Evolutionary conservation across 2,797 vertebrate species (phyloP), one percentile per base, ranked within the genome.

Genomic region (Leptoclinus maculatus): DNA sequence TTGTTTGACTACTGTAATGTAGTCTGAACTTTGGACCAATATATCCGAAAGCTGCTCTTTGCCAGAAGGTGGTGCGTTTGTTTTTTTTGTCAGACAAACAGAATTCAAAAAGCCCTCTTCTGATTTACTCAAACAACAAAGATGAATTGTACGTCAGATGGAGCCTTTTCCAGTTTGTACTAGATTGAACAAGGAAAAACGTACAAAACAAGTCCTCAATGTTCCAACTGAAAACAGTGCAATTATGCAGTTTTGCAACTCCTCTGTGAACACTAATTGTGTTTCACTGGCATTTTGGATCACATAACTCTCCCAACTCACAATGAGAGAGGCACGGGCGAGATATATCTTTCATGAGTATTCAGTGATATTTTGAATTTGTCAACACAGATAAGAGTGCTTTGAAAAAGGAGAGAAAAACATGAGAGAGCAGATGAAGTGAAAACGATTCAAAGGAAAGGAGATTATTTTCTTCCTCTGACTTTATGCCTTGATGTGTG

Each of bases 291-390:
- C 82, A 74, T 86, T 88, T 88, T 60, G 62, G 65, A 70, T 43
- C 41, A 76, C 39, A 70, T 78, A 76, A 49, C 53, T 56, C 47
- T 56, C 29, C 56, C 39, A 41, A 3, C 13, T 25, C 70, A 59
- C 23, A 41, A 64, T 74, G 19, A 74, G 75, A 81, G 76, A 54
- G 39, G 34, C 64, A 47, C 3, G 25, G n/a, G n/a, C 36, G 23
- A 47, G 59, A 69, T 38, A 25, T 29, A 58, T 73, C 71, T 75
- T 62, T 41, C 23, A 17, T 60, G 63, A 78, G 71, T 64, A 43
- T 74, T 60, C 79, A 51, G 80, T 83, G 85, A 83, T 85, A 89
- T 91, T 90, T 90, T 60, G 73, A 73, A 63, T 84, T 88, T 81
- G 82, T 86, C 72, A 60, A 32, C 58, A 49, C 74, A 59, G 85